Evolutionary conservation across 2,113 vertebrate genomes (phyloP), one percentile per base, ranked within the genome.

Genomic region (Orcinus orca): DNA sequence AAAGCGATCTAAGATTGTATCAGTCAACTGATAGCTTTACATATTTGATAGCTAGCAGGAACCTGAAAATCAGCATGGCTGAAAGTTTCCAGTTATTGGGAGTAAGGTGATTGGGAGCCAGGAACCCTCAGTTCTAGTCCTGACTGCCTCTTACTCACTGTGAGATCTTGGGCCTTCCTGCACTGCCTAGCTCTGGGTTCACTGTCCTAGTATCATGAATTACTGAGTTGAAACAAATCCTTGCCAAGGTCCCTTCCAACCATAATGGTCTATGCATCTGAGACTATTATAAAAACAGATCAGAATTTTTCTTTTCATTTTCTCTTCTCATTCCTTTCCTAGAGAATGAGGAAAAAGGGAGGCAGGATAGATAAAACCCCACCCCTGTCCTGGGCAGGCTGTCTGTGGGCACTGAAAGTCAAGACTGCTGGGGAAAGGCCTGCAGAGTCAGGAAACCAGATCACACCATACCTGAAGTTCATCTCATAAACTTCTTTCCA

Each of bases 301-400:
- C 21, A 25, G 8, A 80, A 55, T n/a, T 74, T 17, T 73, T 90
- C 53, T 58, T 94, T 88, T 74, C 33, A 50, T 38, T 91, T 95
- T 95, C 31, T 67, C 41, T 95, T 94, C 29, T 93, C 17, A 25
- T 63, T 92, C 15, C 79, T 96, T 71, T 91, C 23, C 38, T 92
- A 76, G 26, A 71, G 26, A 92, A 95, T 70, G 36, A 81, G 58
- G 17, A 41, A n/a, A n/a, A 86, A 15, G 53, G 25, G 13, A 93
- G 14, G 20, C 13, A 63, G 14, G 63, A 84, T 58, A 36, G 2
- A 70, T 80, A 29, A 71, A 79, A n/a, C 47, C n/a, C 62, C 71
- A 67, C 44, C n/a, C 29, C 60, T 95, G 9, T 8, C 31, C 38
- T 73, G 12, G 8, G 23, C 44, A 84, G 38, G n/a, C 15, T 67